phyloP scores from a whole-genome alignment of 2,888 invertebrate genomes.

The Amblyjoppa fuscipennis region DNA sequence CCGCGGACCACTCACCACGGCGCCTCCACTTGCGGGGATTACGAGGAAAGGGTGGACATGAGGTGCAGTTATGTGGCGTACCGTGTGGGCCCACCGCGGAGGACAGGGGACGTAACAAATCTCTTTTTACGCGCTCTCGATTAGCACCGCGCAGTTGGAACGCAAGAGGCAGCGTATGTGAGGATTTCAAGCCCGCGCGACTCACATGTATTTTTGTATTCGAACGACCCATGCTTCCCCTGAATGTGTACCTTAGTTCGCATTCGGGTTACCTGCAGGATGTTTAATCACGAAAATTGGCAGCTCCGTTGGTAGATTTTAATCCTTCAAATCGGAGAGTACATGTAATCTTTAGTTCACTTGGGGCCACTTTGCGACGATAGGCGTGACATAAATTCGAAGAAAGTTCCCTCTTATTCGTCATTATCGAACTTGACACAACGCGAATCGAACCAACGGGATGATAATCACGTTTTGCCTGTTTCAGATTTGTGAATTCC shows the following conservation, averaged over 20 bases:
- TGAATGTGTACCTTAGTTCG: slow-evolving; percentile 22
- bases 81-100: too few relatives aligned
- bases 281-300: slow-evolving; percentile 26
- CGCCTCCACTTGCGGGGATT: too few relatives aligned
- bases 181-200: slow-evolving; percentile 25
- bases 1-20: too few relatives aligned
- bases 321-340: slow-evolving; percentile 40
- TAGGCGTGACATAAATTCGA: not conserved
- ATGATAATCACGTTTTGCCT: not conserved
- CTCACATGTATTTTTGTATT: slow-evolving; percentile 16
- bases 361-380: not conserved
- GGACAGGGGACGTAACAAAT: too few relatives aligned
- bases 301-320: slow-evolving; percentile 1
- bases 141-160: too few relatives aligned
- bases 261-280: slow-evolving; percentile 47
- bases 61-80: too few relatives aligned
- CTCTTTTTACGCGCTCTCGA: too few relatives aligned
- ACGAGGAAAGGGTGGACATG: too few relatives aligned
- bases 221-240: not conserved
- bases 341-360: slow-evolving; percentile 6
- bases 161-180: too few relatives aligned
- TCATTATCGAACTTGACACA: not conserved
- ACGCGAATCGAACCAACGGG: slow-evolving; percentile 1
- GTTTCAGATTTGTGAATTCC: not conserved
- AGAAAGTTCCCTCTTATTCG: slow-evolving; percentile 2